A percentile compares a stretch with the other conserved stretches of the same genome.
These are phyloP conservation scores for Aphis craccivora DNA, from an alignment of 1,140 invertebrate genomes.

Conservation along the genomic window DNA sequence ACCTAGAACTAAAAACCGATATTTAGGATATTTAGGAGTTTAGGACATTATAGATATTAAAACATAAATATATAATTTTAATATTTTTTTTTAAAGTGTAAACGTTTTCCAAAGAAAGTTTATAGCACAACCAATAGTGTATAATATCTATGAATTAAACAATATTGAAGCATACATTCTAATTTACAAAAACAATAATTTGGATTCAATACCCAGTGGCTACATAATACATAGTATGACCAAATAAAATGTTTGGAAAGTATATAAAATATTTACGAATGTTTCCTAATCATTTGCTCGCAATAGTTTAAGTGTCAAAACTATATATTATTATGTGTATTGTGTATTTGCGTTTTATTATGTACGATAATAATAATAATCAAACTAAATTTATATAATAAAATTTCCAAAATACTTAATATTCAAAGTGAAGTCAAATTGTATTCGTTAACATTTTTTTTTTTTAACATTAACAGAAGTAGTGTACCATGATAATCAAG, in stretches of 20 bases:
- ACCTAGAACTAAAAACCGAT: not conserved
- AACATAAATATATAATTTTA: not conserved
- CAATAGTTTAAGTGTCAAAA: not conserved
- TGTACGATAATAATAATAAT: too few relatives aligned
- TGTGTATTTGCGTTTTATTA: not conserved
- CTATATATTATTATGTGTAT: not conserved
- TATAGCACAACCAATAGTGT: not conserved
- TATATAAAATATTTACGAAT: not conserved
- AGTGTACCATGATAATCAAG: not conserved
- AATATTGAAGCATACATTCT: not conserved
- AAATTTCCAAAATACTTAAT: not conserved
- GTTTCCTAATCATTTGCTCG: not conserved
- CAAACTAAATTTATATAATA: not conserved
- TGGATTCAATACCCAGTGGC: not conserved
- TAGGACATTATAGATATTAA: not conserved
- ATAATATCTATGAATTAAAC: not conserved
- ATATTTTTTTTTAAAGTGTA: not conserved
- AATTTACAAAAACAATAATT: too few relatives aligned
- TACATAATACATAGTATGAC: not conserved
- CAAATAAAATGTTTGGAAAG: not conserved
- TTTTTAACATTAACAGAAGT: not conserved
- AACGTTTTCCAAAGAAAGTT: not conserved
- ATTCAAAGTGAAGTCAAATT: not conserved
- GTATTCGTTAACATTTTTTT: not conserved
- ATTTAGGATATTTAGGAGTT: too few relatives aligned